Conservation (phyloP, 1,140 invertebrate species). For the Papilio helenus region DNA sequence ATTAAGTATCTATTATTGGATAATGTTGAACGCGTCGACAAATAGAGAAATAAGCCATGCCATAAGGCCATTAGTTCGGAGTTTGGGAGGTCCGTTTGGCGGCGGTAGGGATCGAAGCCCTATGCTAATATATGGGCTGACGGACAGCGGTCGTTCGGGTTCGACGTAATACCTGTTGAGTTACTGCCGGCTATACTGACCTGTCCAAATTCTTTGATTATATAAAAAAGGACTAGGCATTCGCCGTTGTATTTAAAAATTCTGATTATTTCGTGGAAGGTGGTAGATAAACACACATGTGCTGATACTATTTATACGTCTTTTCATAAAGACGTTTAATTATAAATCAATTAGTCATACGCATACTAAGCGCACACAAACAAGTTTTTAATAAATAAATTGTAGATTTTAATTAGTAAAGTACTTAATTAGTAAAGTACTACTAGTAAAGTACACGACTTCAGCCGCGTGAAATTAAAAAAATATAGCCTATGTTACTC, state of each 20-base stretch:
- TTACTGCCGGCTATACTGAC: constrained; percentile 62
- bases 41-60: constrained; percentile 16
- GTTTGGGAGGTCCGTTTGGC: constrained; percentile 17
- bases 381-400: too few relatives aligned
- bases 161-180: constrained; percentile 76
- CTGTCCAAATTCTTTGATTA: constrained; percentile 27
- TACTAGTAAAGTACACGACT: too few relatives aligned
- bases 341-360: too few relatives aligned
- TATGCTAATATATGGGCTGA: constrained; percentile 64
- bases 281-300: too few relatives aligned
- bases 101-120: constrained; percentile 33
- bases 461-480: too few relatives aligned
- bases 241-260: background rate
- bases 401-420: too few relatives aligned
- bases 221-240: background rate
- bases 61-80: constrained; percentile 18
- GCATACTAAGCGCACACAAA: too few relatives aligned
- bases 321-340: too few relatives aligned
- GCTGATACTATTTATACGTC: too few relatives aligned
- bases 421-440: too few relatives aligned
- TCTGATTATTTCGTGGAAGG: background rate
- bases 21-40: background rate
- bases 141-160: constrained; percentile 65
- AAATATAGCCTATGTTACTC: too few relatives aligned
- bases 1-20: background rate